Percentiles rank a stretch among this genome's conserved stretches.
Conservation (phyloP, 2,113 vertebrate species). For the Lichenostomus cassidix region DNA sequence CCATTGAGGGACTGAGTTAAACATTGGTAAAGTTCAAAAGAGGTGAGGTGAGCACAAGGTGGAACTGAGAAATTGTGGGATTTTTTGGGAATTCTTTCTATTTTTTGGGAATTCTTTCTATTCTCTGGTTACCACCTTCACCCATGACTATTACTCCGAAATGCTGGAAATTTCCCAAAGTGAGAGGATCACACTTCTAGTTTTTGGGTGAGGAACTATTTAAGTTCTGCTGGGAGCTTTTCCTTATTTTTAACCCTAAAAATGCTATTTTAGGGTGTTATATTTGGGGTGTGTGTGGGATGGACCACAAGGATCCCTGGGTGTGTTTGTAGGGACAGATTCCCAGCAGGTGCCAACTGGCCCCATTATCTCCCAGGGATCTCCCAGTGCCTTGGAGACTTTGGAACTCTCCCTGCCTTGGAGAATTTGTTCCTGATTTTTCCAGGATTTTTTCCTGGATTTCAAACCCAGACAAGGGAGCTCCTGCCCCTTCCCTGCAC, state of each 20-base stretch:
- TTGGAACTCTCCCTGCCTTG: too few relatives aligned
- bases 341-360: too few relatives aligned
- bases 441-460: not conserved
- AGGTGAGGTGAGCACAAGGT: not conserved
- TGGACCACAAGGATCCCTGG: not conserved
- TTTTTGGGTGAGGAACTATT: not conserved
- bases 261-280: not conserved
- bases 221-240: not conserved
- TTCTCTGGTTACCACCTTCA: not conserved
- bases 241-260: not conserved
- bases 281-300: fast-evolving
- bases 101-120: too few relatives aligned
- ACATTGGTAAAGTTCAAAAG: not conserved
- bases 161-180: not conserved
- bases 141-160: not conserved
- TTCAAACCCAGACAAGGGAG: not conserved
- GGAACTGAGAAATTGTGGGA: not conserved
- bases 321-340: not conserved
- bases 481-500: not conserved
- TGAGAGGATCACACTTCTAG: too few relatives aligned
- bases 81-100: not conserved
- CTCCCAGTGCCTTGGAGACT: not conserved
- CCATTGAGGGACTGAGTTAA: not conserved
- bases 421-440: not conserved
- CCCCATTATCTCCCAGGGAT: not conserved